Conservation (phyloP, 92 coral and sea anemone species). For the Heteractis magnifica region DNA sequence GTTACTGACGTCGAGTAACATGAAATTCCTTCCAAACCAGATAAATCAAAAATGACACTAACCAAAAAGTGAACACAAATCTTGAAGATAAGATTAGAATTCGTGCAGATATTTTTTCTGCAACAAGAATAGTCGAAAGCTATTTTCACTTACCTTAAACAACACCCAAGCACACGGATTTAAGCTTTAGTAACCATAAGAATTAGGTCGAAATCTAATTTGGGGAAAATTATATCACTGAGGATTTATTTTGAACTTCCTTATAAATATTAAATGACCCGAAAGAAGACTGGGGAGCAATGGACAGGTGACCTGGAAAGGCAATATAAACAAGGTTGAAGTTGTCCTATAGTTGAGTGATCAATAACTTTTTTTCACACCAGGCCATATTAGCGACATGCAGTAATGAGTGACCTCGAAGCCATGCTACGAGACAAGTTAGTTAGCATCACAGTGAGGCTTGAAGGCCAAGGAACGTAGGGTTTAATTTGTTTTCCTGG, state of each 20-base stretch:
- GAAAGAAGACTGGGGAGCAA: constrained; percentile 37
- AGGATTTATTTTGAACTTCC: constrained; percentile 33
- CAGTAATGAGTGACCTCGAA: too few relatives aligned
- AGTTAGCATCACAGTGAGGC: too few relatives aligned
- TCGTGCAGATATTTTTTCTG: not conserved
- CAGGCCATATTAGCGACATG: too few relatives aligned
- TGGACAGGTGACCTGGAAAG: constrained; percentile 26
- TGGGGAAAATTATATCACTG: constrained; percentile 20
- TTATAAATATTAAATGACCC: constrained; percentile 31
- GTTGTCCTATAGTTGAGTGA: not conserved
- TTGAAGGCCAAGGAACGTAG: too few relatives aligned
- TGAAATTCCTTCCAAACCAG: not conserved
- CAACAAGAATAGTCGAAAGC: not conserved
- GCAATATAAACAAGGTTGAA: not conserved
- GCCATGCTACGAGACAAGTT: too few relatives aligned
- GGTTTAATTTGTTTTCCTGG: too few relatives aligned
- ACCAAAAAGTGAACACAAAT: not conserved
- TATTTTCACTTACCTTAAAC: constrained; percentile 18
- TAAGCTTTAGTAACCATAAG: not conserved
- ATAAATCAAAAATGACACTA: not conserved
- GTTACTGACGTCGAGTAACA: not conserved
- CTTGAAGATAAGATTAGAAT: not conserved
- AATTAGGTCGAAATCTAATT: constrained; percentile 25
- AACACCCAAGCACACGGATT: not conserved
- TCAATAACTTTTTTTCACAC: not conserved